These are phyloP conservation scores for Philypnodon macrostomus DNA, from an alignment of 2,797 vertebrate species.

Conservation along the genomic window DNA sequence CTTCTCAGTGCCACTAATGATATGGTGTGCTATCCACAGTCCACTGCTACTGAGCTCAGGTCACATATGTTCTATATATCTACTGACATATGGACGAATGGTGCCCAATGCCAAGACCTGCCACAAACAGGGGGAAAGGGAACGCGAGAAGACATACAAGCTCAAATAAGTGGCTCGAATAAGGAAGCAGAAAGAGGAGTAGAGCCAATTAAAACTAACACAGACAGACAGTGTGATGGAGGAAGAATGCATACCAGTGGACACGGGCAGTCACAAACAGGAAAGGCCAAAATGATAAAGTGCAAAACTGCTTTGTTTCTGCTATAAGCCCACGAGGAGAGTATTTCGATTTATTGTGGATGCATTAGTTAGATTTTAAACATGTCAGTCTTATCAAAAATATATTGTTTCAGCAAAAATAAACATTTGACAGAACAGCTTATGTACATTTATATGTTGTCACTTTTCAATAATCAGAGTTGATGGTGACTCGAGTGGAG, in stretches of 20 bases:
- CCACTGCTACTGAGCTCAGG: constrained; percentile 55
- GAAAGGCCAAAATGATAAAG: constrained; percentile 55
- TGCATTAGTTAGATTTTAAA: not conserved
- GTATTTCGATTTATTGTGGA: constrained; percentile 1
- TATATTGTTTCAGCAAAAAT: no score
- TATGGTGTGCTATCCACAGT: constrained; percentile 62
- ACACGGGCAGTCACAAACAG: constrained; percentile 61
- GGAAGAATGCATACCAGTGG: constrained; percentile 52
- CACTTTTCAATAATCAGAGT: no score
- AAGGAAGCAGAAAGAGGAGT: constrained; percentile 28
- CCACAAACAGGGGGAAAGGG: constrained; percentile 56
- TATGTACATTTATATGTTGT: no score
- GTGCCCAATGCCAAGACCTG: constrained; percentile 57
- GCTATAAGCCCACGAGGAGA: constrained; percentile 1
- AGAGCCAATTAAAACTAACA: constrained; percentile 62
- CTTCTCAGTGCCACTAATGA: constrained; percentile 65
- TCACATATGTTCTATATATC: constrained; percentile 77
- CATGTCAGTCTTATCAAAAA: not conserved
- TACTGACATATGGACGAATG: constrained; percentile 72
- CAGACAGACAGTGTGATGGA: constrained; percentile 46
- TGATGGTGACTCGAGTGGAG: no score
- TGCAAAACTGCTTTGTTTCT: constrained; percentile 16
- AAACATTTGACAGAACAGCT: no score
- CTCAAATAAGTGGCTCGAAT: constrained; percentile 26
- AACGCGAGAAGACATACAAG: constrained; percentile 32